Evolutionary conservation across 2,888 invertebrate genomes (phyloP), one percentile per base, ranked within the genome.

Genomic region (Adela reaumurella): DNA sequence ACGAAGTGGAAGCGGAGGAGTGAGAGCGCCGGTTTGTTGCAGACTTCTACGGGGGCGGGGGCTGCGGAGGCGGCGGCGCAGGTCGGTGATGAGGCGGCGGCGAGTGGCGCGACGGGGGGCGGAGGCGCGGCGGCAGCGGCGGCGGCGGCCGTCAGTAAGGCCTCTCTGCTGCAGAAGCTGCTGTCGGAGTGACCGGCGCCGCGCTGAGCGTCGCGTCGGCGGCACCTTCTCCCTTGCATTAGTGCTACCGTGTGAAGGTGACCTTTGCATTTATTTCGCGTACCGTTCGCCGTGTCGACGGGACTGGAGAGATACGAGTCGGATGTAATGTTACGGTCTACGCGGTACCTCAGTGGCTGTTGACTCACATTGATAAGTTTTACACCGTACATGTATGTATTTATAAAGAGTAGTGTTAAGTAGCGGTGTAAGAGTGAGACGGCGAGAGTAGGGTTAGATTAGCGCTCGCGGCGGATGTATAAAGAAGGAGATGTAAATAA

Each of bases 141-240:
- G 35, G 43, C 48, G 49, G 57, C 59, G 56, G 58, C 62, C 55
- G 58, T 59, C 49, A 56, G 87, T 76, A 88, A 85, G 69, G 88
- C 90, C 60, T 91, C 91, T 67, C 82, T 92, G 69, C 83, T 92
- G 63, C 91, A 92, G 81, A 90, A 92, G 77, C 82, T 92, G 67
- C 82, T 93, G 66, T 92, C 92, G 60, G 91, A 92, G 83, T 88
- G 85, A 35, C 35, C 24, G 24, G 24, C 24, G 24, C 24, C 24
- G 24, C 59, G 61, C 60, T 58, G 58, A 62, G 59, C 55, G 5
- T 4, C 24, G 24, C 24, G 24, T 8, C 8, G 24, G 24, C 24
- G 8, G 24, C 24, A 24, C 24, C 24, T 24, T 24, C 24, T 24
- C n/a, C n/a, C n/a, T 24, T 24, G 24, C 24, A 24, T 24, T 24